Base-by-base conservation (phyloP, 2,113 vertebrate species). In the Labeo rohita region DNA sequence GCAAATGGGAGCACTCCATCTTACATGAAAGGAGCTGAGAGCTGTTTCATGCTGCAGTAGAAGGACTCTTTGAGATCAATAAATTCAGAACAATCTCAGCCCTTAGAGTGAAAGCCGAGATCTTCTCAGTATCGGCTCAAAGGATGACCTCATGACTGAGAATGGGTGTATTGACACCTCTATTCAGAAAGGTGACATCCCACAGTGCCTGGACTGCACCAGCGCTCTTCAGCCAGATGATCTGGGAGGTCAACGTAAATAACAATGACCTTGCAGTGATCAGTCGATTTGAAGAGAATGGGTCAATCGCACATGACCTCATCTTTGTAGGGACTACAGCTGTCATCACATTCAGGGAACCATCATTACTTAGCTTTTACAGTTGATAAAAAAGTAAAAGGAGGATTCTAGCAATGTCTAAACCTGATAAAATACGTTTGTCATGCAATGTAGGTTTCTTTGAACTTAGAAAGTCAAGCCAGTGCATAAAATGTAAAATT, bases 1-100 rank as follows among this genome's bases (percentile, higher is more conserved):
- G 11, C 65, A 45, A 83, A 73, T 73, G 50, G 81, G 50, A 73
- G n/a, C 66, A 45, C 66, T 83, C 36, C 36, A 73, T 83, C 81
- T 73, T 12, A 59, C 50, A 80, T 83, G 18, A 45, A 59, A 83
- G 68, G 68, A 83, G 50, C 34, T n/a, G 49, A 83, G 50, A 83
- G 81, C 68, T 73, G 49, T 73, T 73, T 73, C 50, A 83, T n/a
- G 49, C 49, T 66, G n/a, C 11, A 66, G 80, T 8, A 43, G 49
- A 34, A 72, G 34, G 23, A 80, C 63, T 54, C 47, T 83, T 72
- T 73, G 49, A 73, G 68, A 83, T 73, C 66, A 45, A 73, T 83
- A 59, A 16, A 73, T 43, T 70, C 65, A 39, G 61, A 81, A 39
- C 63, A 83, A 83, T 70, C 63, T 56, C 45, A 50, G 45, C 34